Evolutionary conservation across 2,888 invertebrate species (phyloP), one percentile per base, ranked within the genome.

Genomic region (Euphydryas editha): DNA sequence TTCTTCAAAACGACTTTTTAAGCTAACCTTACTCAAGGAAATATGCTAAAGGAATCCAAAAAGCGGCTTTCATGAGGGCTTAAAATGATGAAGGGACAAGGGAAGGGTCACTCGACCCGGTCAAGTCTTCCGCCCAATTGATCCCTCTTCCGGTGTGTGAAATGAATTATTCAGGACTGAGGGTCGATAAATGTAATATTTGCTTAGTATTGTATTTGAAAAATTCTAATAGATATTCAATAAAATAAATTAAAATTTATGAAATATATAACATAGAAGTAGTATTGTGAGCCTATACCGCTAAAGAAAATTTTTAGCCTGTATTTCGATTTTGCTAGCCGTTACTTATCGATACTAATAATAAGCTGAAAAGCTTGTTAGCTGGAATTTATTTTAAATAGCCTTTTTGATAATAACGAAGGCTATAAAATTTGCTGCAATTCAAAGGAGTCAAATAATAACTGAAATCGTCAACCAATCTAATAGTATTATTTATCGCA

Each of bases 111-210:
- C 89, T 90, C 84, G 84, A 90, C 83, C 81, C 79, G 75, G 90
- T 89, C 88, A 88, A 88, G 89, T 81, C 84, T 82, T 88, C 85
- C 88, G 87, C 86, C 84, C 88, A 89, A 90, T 90, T 85, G 88
- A 87, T 70, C 75, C 68, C 66, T 65, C 74, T 75, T 78, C 79
- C 76, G 76, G 74, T 69, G 69, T 69, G 72, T 67, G 69, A 67
- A 69, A 75, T 78, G 78, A 76, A 78, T 78, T 73, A 77, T 77
- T 80, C 75, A 78, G 67, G 67, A 46, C 11, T 47, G 47, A 13
- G 47, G 47, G 47, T 13, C 54, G 58, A 61, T 64, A 71, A 72
- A 66, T 62, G 67, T 57, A 63, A 72, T 69, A 66, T 72, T 71
- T 73, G 68, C 59, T 68, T 65, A 51, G 42, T 54, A 5, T 57